These are phyloP conservation scores for Myotis yumanensis DNA, from an alignment of 2,113 vertebrate genomes.

Conservation along the genomic window DNA sequence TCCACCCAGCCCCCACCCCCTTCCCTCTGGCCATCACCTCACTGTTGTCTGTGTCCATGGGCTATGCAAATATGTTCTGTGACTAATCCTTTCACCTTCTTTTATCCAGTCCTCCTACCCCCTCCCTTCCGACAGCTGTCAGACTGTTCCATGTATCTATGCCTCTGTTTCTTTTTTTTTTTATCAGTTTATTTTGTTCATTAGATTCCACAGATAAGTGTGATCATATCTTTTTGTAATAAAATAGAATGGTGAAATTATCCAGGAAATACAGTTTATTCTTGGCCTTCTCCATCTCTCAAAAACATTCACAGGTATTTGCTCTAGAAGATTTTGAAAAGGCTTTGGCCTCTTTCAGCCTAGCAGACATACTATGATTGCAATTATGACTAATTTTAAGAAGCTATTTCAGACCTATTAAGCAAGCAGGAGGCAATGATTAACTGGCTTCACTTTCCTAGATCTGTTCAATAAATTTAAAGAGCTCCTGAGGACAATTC, in stretches of 20 bases:
- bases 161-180: neutral
- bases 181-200: neutral
- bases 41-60: neutral
- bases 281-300: neutral
- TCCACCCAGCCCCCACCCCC: neutral
- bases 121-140: neutral
- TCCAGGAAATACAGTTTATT: neutral
- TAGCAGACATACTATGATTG: neutral
- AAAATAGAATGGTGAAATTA: neutral
- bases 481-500: neutral
- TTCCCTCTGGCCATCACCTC: neutral
- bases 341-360: neutral
- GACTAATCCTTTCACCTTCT: neutral
- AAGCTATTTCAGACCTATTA: neutral
- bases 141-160: neutral
- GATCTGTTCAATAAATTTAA: neutral
- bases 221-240: neutral
- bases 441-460: neutral
- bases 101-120: neutral
- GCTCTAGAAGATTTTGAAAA: neutral
- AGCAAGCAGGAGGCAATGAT: neutral
- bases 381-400: neutral
- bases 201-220: neutral
- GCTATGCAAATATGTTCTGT: neutral
- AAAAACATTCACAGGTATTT: neutral